Evolutionary conservation across 2,797 vertebrate genomes (phyloP).

Genomic region (Tadarida brasiliensis): DNA sequence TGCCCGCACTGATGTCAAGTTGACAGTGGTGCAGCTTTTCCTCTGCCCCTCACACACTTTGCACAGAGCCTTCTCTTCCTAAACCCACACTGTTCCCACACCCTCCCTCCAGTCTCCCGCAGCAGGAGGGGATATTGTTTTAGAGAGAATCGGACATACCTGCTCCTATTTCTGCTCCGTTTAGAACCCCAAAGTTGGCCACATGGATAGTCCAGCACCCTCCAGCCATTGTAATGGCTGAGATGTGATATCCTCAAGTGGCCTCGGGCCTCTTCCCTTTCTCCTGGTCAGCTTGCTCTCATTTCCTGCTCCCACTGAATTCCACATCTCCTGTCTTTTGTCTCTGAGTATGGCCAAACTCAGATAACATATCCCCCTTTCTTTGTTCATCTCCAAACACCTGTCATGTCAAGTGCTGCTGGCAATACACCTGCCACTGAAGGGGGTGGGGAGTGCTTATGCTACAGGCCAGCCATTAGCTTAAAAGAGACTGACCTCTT

Average conservation of each 20-base stretch:
- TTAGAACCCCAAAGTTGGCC: neutral
- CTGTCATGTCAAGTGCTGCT: neutral
- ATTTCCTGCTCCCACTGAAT: neutral
- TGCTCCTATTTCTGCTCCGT: neutral
- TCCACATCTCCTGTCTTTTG: neutral
- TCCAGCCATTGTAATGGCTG: neutral
- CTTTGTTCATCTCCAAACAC: neutral
- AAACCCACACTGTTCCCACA: neutral
- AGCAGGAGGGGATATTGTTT: conserved; percentile 4
- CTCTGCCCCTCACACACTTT: neutral
- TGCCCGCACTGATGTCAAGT: neutral
- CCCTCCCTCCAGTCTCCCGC: neutral
- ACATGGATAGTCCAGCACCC: neutral
- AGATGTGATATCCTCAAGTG: neutral
- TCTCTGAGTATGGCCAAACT: neutral
- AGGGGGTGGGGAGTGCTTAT: neutral
- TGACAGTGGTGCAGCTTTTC: neutral
- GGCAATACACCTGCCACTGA: neutral
- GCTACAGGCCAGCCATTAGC: neutral
- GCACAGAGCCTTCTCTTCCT: conserved; percentile 2
- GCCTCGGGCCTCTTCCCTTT: neutral
- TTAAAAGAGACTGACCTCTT: neutral
- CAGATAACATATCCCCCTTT: neutral
- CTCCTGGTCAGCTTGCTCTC: neutral
- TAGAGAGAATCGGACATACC: neutral